Evolutionary conservation across 2,113 vertebrate genomes (phyloP), one percentile per base, ranked within the genome.

Genomic region (Chinchilla lanigera): DNA sequence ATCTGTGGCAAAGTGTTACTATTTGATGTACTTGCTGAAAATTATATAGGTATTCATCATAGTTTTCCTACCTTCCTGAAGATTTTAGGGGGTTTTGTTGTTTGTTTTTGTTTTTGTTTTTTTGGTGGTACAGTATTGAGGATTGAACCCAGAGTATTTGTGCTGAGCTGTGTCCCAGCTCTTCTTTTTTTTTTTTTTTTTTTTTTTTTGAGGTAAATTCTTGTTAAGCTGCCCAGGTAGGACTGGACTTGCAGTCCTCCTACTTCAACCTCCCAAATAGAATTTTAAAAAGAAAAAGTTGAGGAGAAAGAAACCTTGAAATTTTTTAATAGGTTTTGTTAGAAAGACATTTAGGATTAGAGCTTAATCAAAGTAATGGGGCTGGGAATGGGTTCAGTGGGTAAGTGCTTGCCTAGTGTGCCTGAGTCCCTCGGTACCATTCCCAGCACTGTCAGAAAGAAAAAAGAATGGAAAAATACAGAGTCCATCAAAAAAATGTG

Each of bases 231-330:
- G 22, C 41, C 22, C 41, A 47, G 24, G 73, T 41, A 75, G 38
- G 75, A 52, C 10, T 50, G 47, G 44, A 50, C 14, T 78, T 78
- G 44, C 28, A 30, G 2, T 50, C 75, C 44, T 77, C 14, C 41
- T 78, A 52, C 30, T 78, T 78, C 75, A 52, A 19, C 14, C 75
- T 78, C 44, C 6, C 26, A 78, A 78, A 28, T 78, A 78, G 50
- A 56, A 87, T 52, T 83, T 90, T 93, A 60, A 95, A 87, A 94
- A 94, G 17, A 50, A 86, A 94, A 90, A 65, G 50, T 86, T 71
- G 47, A 41, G 26, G 63, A 84, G 60, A 69, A 77, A 88, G 75
- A 95, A 93, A 67, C 88, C 22, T 35, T 81, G 50, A 73, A 86
- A 67, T 67, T 58, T 88, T 81, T 88, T 16, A 92, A 61, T 65